Conservation (phyloP, 2,888 invertebrate genomes). For the Ypsolopha sequella region DNA sequence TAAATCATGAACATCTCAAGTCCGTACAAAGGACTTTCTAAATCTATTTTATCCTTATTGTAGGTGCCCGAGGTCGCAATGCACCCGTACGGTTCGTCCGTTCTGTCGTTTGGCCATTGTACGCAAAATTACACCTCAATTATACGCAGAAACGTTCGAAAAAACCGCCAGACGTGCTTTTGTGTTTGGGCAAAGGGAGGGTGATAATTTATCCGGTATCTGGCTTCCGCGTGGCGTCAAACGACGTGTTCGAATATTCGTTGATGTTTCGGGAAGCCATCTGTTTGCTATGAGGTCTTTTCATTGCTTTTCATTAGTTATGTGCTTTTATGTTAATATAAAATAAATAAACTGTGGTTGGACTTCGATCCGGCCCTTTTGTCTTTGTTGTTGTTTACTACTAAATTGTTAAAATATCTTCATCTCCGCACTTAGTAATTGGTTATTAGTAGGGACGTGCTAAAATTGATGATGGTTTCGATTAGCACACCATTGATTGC, state of each 20-base stretch:
- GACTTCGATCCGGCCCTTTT: background rate
- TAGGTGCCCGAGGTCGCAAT: conserved; percentile 25
- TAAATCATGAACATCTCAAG: conserved; percentile 44
- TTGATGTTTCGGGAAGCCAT: conserved; percentile 26
- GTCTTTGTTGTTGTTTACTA: background rate
- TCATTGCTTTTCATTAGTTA: background rate
- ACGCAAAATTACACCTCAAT: conserved; percentile 56
- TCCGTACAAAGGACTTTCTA: conserved; percentile 45
- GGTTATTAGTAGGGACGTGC: conserved; percentile 56
- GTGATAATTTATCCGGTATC: conserved; percentile 45
- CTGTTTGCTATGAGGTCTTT: conserved; percentile 14
- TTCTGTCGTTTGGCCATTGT: conserved; percentile 37
- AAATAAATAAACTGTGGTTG: background rate
- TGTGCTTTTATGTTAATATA: too few species aligned
- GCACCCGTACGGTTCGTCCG: conserved; percentile 33
- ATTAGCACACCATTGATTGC: conserved; percentile 50
- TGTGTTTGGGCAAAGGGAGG: conserved; percentile 39
- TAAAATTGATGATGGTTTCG: conserved; percentile 47
- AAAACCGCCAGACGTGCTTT: conserved; percentile 32
- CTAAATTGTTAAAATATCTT: background rate
- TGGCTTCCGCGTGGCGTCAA: conserved; percentile 45
- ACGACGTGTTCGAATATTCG: conserved; percentile 18
- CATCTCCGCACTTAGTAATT: conserved; percentile 30
- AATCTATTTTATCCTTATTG: conserved; percentile 38
- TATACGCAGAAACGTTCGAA: conserved; percentile 35